Percentiles rank a stretch among this genome's conserved stretches.
Conservation (phyloP, 2,888 invertebrate species). For the Cataglyphis albicans region DNA sequence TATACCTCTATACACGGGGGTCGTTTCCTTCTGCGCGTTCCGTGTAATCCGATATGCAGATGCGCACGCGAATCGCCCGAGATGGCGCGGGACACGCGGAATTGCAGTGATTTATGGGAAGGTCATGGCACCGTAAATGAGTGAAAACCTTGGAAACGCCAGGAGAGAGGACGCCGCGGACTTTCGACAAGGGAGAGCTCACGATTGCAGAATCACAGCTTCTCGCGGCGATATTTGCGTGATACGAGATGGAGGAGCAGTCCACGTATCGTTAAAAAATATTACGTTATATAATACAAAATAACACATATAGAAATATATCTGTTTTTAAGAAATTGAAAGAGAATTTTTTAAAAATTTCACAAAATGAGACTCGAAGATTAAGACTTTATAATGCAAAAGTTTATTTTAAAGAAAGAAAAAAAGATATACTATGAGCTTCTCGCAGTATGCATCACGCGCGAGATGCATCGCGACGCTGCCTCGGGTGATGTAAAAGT, state of each 20-base stretch:
- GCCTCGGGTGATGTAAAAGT: constrained; percentile 48
- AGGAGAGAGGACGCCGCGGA: constrained; percentile 4
- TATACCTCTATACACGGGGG: constrained; percentile 54
- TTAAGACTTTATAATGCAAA: neutral
- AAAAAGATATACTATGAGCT: neutral
- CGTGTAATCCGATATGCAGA: constrained; percentile 79
- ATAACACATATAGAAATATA: neutral
- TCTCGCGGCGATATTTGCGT: neutral
- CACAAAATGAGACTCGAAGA: neutral
- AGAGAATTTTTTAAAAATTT: neutral
- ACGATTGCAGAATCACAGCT: neutral
- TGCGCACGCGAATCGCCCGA: constrained; percentile 61
- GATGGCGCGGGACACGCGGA: constrained; percentile 39
- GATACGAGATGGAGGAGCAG: neutral
- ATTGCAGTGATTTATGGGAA: constrained; percentile 63
- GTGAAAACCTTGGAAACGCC: constrained; percentile 50
- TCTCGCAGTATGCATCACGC: neutral
- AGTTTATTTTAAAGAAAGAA: constrained; percentile 6
- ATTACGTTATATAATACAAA: neutral
- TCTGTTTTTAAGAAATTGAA: neutral
- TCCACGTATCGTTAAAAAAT: neutral
- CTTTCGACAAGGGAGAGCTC: neutral
- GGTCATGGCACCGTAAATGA: constrained; percentile 60
- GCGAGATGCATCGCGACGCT: neutral
- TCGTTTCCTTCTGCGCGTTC: constrained; percentile 70